Conservation (phyloP, 2,113 vertebrate genomes). For the Hemicordylus capensis region DNA sequence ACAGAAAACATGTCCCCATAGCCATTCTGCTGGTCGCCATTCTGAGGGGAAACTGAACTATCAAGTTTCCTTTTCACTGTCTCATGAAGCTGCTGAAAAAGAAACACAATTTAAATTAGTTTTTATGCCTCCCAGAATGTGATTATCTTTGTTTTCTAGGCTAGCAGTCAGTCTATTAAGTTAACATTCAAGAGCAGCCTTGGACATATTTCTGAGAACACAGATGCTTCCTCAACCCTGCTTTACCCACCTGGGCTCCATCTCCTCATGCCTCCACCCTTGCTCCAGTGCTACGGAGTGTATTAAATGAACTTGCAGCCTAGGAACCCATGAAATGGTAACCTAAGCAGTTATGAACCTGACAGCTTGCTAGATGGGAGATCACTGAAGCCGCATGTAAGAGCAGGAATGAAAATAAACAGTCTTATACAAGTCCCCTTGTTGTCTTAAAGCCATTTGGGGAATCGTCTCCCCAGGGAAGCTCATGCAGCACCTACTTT, state of each 20-base stretch:
- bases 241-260: neutral
- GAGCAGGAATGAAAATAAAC: neutral
- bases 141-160: neutral
- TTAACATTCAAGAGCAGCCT: neutral
- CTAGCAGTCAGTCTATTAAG: neutral
- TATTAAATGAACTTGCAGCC: neutral
- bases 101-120: conserved; percentile 27
- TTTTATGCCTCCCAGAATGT: neutral
- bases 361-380: neutral
- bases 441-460: neutral
- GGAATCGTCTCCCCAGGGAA: too few species aligned
- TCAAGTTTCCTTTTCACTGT: conserved; percentile 94
- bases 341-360: neutral
- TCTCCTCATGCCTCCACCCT: neutral
- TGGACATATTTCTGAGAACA: neutral
- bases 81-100: conserved; percentile 87
- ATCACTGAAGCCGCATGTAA: neutral
- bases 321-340: neutral
- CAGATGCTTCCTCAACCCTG: neutral
- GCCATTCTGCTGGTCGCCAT: conserved; percentile 89
- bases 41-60: conserved; percentile 84
- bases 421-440: neutral
- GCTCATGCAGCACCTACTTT: too few species aligned
- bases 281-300: neutral
- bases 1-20: conserved; percentile 87